These are phyloP conservation scores for Picathartes gymnocephalus DNA, from an alignment of 2,113 vertebrate species.

Conservation along the genomic window DNA sequence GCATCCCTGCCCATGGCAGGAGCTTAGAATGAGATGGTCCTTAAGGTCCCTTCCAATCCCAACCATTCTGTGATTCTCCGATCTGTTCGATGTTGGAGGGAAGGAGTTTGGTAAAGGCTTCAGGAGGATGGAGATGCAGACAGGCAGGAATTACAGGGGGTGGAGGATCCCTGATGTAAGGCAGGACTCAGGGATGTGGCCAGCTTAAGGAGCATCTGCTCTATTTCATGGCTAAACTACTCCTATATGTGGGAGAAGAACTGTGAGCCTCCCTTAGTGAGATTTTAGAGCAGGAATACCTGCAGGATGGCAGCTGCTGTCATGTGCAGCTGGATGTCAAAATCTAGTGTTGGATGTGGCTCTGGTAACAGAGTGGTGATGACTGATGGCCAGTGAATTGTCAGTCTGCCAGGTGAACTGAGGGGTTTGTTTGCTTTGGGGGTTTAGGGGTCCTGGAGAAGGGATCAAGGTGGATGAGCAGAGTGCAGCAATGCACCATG, in stretches of 20 bases:
- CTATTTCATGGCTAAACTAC: background rate
- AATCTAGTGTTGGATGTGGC: background rate
- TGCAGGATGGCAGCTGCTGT: background rate
- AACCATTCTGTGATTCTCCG: background rate
- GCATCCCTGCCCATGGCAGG: background rate
- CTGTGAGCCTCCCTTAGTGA: background rate
- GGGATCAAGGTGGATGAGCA: background rate
- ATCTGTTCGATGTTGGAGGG: background rate
- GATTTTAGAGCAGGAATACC: background rate
- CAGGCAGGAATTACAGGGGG: background rate
- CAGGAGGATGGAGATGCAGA: background rate
- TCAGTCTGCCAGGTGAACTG: background rate
- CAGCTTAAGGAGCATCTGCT: background rate
- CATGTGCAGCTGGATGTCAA: background rate
- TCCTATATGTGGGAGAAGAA: background rate
- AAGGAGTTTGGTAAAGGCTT: background rate
- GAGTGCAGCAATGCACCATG: background rate
- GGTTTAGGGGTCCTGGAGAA: background rate
- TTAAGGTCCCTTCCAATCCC: background rate
- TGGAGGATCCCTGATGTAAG: background rate
- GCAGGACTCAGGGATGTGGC: background rate
- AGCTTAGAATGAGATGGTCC: background rate
- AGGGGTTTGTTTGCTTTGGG: background rate
- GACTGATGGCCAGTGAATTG: background rate
- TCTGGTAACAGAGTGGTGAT: background rate